These are phyloP conservation scores for Serilophus lunatus DNA, from an alignment of 2,113 vertebrate genomes.

Conservation along the genomic window DNA sequence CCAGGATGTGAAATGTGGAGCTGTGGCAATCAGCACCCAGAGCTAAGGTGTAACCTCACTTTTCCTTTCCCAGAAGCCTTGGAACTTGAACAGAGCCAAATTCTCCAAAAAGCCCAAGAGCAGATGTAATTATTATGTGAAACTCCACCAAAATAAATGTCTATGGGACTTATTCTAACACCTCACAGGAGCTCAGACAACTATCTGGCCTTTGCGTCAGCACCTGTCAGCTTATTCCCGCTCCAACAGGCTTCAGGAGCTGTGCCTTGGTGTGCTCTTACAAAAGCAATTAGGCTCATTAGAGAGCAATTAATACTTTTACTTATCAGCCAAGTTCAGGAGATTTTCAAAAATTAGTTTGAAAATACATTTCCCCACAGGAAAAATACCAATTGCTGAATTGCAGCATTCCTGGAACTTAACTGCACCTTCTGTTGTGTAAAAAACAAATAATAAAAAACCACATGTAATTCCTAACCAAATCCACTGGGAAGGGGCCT, in stretches of 20 bases:
- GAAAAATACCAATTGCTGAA: constrained; percentile 4
- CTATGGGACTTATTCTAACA: background rate
- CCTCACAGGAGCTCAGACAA: background rate
- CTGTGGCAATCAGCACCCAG: background rate
- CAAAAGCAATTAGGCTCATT: constrained; percentile 43
- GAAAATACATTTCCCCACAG: constrained; percentile 28
- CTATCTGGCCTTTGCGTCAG: background rate
- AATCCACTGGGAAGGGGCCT: background rate
- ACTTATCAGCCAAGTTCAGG: constrained; percentile 50
- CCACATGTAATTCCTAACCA: background rate
- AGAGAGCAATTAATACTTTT: constrained; percentile 50
- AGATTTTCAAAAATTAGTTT: constrained; percentile 27
- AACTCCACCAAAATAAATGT: background rate
- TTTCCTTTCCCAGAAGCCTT: background rate
- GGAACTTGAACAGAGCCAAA: background rate
- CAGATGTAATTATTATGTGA: background rate
- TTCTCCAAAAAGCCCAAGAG: background rate
- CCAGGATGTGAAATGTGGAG: background rate
- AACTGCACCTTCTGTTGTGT: background rate
- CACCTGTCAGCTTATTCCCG: background rate
- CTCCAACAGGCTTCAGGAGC: background rate
- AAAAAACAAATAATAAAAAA: background rate
- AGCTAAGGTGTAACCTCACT: background rate
- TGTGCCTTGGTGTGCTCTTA: background rate
- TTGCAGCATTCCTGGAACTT: constrained; percentile 20